Conservation (phyloP, 2,888 invertebrate genomes). For the Dynastes tityus region DNA sequence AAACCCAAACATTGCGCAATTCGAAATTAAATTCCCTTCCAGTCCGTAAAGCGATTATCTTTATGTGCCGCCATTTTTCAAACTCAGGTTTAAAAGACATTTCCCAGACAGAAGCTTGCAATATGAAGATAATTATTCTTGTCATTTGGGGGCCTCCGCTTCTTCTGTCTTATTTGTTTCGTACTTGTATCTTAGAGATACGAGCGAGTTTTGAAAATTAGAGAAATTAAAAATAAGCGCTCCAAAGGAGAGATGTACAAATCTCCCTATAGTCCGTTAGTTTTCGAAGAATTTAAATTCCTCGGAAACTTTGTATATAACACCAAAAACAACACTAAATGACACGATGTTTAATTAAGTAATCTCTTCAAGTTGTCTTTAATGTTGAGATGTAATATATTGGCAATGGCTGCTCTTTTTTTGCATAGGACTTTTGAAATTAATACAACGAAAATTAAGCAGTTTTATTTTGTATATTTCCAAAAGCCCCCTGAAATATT, state of each 20-base stretch:
- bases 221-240: conserved; percentile 47
- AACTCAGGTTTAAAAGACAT: conserved; percentile 61
- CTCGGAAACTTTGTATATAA: conserved; percentile 18
- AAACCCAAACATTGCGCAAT: conserved; percentile 59
- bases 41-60: conserved; percentile 61
- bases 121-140: conserved; percentile 62
- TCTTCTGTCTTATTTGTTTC: conserved; percentile 35
- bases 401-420: no score
- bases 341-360: conserved; percentile 5
- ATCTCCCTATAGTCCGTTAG: conserved; percentile 28
- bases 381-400: no score
- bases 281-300: conserved; percentile 7
- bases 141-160: conserved; percentile 55
- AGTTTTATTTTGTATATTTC: no score
- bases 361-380: neutral
- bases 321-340: neutral
- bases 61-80: conserved; percentile 61
- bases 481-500: no score
- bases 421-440: no score
- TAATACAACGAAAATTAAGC: no score
- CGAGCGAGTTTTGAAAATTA: conserved; percentile 34
- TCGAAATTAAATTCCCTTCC: conserved; percentile 62
- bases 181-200: conserved; percentile 15
- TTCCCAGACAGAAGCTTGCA: conserved; percentile 59
- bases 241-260: conserved; percentile 10